Conservation (phyloP, 2,888 invertebrate species). For the Busseola fusca region DNA sequence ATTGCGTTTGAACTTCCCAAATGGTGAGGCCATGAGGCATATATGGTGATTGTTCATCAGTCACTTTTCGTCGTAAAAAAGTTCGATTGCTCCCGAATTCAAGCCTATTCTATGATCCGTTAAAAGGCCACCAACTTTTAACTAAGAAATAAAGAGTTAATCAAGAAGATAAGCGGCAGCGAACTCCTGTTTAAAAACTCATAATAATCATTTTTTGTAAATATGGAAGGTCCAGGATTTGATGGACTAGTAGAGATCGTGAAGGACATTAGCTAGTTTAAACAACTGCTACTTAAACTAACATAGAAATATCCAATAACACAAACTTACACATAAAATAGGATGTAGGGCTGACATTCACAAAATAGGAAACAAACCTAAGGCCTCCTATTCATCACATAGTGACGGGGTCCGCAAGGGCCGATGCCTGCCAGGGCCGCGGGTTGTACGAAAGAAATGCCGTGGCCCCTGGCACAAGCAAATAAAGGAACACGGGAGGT, state of each 20-base stretch:
- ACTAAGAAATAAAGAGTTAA: background rate
- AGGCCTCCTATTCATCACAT: too few species aligned
- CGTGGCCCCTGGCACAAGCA: too few species aligned
- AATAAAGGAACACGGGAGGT: too few species aligned
- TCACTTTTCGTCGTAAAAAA: background rate
- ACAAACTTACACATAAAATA: background rate
- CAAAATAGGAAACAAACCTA: too few species aligned
- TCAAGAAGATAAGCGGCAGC: background rate
- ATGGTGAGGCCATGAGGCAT: background rate
- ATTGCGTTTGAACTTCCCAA: too few species aligned
- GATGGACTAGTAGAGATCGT: background rate
- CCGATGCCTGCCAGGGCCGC: too few species aligned
- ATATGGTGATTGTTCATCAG: background rate
- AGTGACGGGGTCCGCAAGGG: too few species aligned
- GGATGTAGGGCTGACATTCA: too few species aligned
- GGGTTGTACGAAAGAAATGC: too few species aligned
- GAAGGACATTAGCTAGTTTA: background rate
- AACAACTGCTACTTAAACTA: background rate
- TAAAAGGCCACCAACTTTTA: background rate
- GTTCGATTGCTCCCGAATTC: background rate
- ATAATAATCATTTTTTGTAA: background rate
- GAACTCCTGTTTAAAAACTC: background rate
- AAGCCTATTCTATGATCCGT: too few species aligned
- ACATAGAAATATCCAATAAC: background rate
- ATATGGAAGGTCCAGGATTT: background rate